Conservation (phyloP, 1,140 invertebrate species). For the Brachionus rubens region DNA sequence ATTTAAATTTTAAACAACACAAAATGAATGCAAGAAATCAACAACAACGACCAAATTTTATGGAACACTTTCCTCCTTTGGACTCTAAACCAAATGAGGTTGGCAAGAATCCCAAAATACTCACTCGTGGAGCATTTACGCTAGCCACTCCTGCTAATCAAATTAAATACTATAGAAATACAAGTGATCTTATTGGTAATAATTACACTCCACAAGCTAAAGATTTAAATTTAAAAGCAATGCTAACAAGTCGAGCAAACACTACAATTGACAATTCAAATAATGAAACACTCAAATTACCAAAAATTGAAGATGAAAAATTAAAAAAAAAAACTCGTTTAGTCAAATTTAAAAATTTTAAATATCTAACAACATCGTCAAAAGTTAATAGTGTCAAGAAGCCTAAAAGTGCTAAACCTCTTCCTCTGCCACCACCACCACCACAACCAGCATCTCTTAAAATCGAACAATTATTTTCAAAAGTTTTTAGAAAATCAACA, state of each 20-base stretch:
- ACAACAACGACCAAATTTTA: not conserved
- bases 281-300: not conserved
- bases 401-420: not conserved
- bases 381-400: not conserved
- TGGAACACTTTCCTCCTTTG: not conserved
- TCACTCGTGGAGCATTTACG: constrained; percentile 53
- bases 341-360: constrained; percentile 21
- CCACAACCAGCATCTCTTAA: not conserved
- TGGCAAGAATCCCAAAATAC: not conserved
- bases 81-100: not conserved
- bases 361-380: constrained; percentile 47
- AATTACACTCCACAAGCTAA: constrained; percentile 64
- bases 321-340: not conserved
- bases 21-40: not conserved
- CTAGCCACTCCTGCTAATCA: constrained; percentile 59
- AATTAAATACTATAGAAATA: constrained; percentile 61
- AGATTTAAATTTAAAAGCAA: constrained; percentile 59
- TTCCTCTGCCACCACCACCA: no score
- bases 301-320: not conserved
- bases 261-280: not conserved
- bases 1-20: not conserved
- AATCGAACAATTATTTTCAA: constrained; percentile 10
- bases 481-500: not conserved
- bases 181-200: constrained; percentile 67
- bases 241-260: no score